Percentiles rank a stretch among this genome's conserved stretches.
Evolutionary conservation across 2,888 invertebrate species (phyloP).

Genomic region (Oxycera nigricornis): DNA sequence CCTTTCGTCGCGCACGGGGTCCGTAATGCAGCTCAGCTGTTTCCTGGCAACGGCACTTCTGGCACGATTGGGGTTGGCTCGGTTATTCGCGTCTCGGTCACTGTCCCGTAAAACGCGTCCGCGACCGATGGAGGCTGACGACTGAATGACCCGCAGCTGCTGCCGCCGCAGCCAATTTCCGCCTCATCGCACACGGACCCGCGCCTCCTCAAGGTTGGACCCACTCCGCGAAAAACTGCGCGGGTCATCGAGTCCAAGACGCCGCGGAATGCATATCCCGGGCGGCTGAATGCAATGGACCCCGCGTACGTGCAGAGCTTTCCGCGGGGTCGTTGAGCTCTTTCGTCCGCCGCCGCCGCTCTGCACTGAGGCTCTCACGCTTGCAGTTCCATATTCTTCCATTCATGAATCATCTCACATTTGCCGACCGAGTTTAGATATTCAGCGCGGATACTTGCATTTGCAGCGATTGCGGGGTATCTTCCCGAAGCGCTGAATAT

Average conservation of each 20-base stretch:
- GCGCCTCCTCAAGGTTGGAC: conserved; percentile 14
- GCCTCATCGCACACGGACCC: conserved; percentile 33
- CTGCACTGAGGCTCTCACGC: conserved; percentile 1
- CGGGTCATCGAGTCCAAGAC: conserved; percentile 9
- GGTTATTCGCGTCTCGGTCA: conserved; percentile 21
- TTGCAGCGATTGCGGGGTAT: background rate
- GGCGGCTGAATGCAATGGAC: conserved; percentile 10
- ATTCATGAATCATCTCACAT: conserved; percentile 10
- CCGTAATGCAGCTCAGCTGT: conserved; percentile 5
- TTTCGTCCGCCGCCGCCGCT: conserved; percentile 12
- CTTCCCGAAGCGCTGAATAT: conserved; percentile 5
- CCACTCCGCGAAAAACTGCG: conserved; percentile 25
- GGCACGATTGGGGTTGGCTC: conserved; percentile 12
- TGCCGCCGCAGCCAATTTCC: conserved; percentile 49
- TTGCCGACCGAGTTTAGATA: background rate
- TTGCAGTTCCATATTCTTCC: too few species aligned
- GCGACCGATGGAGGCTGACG: conserved; percentile 51
- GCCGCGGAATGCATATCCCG: background rate
- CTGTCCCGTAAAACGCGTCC: conserved; percentile 50
- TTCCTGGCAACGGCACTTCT: conserved; percentile 23
- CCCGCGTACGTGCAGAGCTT: conserved; percentile 1
- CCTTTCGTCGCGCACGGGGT: conserved; percentile 7
- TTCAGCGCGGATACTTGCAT: background rate
- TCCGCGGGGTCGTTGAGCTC: conserved; percentile 34
- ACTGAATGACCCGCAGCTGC: conserved; percentile 51